Conservation (phyloP, 2,113 vertebrate species). For the Dolichotis patagonum region DNA sequence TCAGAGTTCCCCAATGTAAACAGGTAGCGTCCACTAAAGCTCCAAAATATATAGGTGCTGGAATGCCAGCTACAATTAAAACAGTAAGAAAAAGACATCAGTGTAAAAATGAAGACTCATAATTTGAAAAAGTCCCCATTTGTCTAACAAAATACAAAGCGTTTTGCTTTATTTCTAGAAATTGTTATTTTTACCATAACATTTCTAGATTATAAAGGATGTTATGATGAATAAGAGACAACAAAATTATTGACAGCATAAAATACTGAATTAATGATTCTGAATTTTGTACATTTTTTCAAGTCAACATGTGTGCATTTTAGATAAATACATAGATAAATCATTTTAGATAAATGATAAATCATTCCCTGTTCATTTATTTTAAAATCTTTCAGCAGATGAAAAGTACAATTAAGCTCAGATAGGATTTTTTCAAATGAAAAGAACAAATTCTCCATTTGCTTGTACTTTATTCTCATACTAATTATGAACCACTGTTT, state of each 20-base stretch:
- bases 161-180: conserved; percentile 19
- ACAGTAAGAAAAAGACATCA: conserved; percentile 26
- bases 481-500: not conserved
- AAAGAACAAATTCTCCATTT: not conserved
- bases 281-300: not conserved
- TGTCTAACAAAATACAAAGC: not conserved
- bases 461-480: not conserved
- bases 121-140: not conserved
- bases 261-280: not conserved
- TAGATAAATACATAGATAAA: no score
- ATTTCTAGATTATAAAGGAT: conserved; percentile 25
- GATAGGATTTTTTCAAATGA: not conserved
- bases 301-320: no score
- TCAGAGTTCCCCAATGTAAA: conserved; percentile 94
- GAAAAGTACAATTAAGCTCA: not conserved
- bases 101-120: not conserved
- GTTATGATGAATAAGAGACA: not conserved
- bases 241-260: not conserved
- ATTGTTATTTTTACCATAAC: not conserved
- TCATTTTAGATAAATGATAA: no score
- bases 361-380: not conserved
- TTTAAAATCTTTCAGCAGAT: conserved; percentile 3
- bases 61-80: conserved; percentile 92
- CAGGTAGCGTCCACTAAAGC: conserved; percentile 94
- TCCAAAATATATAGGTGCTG: conserved; percentile 96